phyloP scores from a whole-genome alignment of 2,888 invertebrate genomes.

The Campaea margaritaria region DNA sequence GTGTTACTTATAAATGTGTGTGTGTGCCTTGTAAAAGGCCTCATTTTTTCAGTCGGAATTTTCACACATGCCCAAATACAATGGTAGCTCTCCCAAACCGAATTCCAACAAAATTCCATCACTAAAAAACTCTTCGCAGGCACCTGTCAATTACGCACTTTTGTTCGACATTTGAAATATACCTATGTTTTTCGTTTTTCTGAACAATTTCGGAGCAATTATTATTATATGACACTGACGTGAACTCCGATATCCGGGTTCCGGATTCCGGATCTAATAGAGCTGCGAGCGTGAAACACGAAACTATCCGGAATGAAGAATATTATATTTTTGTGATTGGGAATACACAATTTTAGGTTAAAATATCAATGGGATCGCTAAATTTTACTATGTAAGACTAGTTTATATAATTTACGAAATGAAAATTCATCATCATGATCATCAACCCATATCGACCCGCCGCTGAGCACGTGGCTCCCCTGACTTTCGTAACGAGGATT shows the following conservation, averaged over 20 bases:
- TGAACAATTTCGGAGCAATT: constrained; percentile 25
- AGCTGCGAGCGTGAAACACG: constrained; percentile 25
- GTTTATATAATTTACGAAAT: neutral
- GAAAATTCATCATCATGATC: no score
- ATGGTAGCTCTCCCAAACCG: neutral
- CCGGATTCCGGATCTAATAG: constrained; percentile 19
- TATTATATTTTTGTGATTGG: constrained; percentile 21
- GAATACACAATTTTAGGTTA: constrained; percentile 13
- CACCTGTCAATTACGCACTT: constrained; percentile 40
- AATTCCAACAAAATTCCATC: constrained; percentile 7
- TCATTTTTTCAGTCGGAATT: no score
- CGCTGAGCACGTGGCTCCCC: no score
- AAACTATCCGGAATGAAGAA: constrained; percentile 20
- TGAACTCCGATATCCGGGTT: constrained; percentile 29
- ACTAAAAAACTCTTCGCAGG: constrained; percentile 5
- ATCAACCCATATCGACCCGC: no score
- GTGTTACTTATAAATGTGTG: no score
- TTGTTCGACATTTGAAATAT: constrained; percentile 36
- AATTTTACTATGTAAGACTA: neutral
- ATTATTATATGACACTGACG: constrained; percentile 28
- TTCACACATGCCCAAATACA: no score
- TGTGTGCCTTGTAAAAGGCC: no score
- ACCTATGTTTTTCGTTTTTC: constrained; percentile 28
- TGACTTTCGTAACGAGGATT: no score
- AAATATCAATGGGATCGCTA: neutral